A percentile compares a stretch with the other conserved stretches of the same genome.
phyloP scores from a whole-genome alignment of 1,140 invertebrate species.

The Cryptotermes secundus region DNA sequence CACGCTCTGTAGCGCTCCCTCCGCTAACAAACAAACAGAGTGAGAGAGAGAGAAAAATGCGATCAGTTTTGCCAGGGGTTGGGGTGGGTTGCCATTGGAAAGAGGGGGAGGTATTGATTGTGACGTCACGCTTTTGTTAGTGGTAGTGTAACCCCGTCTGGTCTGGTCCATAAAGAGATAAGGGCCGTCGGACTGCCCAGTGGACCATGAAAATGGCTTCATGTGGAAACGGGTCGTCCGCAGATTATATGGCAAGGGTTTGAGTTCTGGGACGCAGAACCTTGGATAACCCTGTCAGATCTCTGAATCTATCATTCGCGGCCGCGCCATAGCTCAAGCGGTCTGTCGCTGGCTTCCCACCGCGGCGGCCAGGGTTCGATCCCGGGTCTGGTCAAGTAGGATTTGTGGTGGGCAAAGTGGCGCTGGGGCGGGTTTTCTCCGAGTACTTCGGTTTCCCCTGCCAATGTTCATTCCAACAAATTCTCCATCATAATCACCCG shows the following conservation, averaged over 20 bases:
- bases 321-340: too few species aligned
- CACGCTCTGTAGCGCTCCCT: not conserved
- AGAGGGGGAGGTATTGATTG: not conserved
- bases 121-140: constrained; percentile 4
- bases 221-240: not conserved
- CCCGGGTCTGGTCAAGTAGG: too few species aligned
- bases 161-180: constrained; percentile 3
- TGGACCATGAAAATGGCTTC: not conserved
- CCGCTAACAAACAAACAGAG: not conserved
- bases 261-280: not conserved
- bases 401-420: too few species aligned
- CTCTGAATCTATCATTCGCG: too few species aligned
- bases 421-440: too few species aligned
- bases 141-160: not conserved
- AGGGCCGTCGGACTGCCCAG: not conserved
- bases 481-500: too few species aligned
- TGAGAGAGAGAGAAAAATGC: not conserved
- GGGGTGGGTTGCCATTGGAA: not conserved
- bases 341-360: too few species aligned
- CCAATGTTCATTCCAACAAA: too few species aligned
- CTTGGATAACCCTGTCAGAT: not conserved
- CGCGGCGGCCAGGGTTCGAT: too few species aligned
- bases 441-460: too few species aligned
- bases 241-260: not conserved
- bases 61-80: not conserved